Evolutionary conservation across 2,797 vertebrate species (phyloP).

Genomic region (Ceryle rudis): DNA sequence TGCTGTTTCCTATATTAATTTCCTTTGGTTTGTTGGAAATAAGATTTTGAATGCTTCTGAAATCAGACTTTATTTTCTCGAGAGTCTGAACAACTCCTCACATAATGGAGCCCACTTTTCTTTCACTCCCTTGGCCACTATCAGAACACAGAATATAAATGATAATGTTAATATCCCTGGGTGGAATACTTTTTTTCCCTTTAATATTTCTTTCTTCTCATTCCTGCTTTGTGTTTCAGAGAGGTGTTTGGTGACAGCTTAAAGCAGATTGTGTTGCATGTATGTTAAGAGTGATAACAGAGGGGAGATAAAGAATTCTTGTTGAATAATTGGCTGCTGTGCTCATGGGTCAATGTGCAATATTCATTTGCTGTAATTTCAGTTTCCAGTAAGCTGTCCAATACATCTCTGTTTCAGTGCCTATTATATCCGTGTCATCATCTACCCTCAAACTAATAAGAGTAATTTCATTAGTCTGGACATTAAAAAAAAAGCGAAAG

Average conservation of each 20-base stretch:
- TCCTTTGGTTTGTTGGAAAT: neutral
- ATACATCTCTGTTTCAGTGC: slow-evolving; percentile 41
- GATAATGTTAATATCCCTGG: neutral
- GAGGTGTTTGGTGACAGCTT: neutral
- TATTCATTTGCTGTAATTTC: slow-evolving; percentile 36
- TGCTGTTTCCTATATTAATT: neutral
- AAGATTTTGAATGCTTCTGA: neutral
- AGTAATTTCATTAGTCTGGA: slow-evolving; percentile 67
- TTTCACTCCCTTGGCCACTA: neutral
- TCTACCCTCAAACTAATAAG: slow-evolving; percentile 61
- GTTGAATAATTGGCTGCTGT: neutral
- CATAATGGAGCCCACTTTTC: neutral
- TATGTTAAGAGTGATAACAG: neutral
- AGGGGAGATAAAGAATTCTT: neutral
- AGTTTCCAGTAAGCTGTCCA: slow-evolving; percentile 42
- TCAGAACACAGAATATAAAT: neutral
- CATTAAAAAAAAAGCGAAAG: slow-evolving; percentile 60
- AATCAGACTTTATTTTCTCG: neutral
- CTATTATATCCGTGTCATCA: slow-evolving; percentile 48
- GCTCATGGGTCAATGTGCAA: slow-evolving; percentile 2
- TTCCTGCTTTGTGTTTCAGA: neutral
- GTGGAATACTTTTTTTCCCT: neutral
- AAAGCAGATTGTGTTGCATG: neutral
- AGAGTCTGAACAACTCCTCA: neutral
- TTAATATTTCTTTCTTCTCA: neutral